Evolutionary conservation across 1,140 invertebrate genomes (phyloP).

Genomic region (Calephelis nemesis): DNA sequence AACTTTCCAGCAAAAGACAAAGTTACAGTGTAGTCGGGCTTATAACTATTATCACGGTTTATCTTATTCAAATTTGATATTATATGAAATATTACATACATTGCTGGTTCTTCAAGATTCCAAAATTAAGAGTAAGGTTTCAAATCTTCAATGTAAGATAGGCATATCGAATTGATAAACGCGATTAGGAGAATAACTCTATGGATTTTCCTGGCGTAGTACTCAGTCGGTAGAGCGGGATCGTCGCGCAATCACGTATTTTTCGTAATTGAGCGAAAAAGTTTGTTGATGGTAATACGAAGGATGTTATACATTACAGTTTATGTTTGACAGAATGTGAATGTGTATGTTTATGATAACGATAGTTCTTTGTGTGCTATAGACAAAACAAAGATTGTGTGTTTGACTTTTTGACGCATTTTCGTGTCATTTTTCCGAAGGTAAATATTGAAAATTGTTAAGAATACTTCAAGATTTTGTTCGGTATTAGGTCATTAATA

Average conservation of each 20-base stretch:
- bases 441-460: slow-evolving; percentile 10
- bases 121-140: background rate
- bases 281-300: slow-evolving; percentile 12
- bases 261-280: slow-evolving; percentile 4
- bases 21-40: slow-evolving; percentile 6
- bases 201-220: slow-evolving; percentile 8
- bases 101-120: background rate
- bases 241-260: slow-evolving; percentile 14
- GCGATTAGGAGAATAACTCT: background rate
- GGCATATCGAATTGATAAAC: background rate
- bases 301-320: slow-evolving; percentile 5
- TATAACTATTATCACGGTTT: slow-evolving; percentile 13
- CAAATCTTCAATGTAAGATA: background rate
- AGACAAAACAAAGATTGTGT: background rate
- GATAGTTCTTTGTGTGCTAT: background rate
- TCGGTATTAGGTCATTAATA: background rate
- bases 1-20: slow-evolving; percentile 5
- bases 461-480: background rate
- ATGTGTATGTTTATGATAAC: background rate
- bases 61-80: background rate
- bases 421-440: background rate
- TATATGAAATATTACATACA: background rate
- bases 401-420: background rate
- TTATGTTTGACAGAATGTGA: background rate
- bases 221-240: slow-evolving; percentile 14